Evolutionary conservation across 2,888 invertebrate genomes (phyloP), one percentile per base, ranked within the genome.

Genomic region (Criorhina ranunculi): DNA sequence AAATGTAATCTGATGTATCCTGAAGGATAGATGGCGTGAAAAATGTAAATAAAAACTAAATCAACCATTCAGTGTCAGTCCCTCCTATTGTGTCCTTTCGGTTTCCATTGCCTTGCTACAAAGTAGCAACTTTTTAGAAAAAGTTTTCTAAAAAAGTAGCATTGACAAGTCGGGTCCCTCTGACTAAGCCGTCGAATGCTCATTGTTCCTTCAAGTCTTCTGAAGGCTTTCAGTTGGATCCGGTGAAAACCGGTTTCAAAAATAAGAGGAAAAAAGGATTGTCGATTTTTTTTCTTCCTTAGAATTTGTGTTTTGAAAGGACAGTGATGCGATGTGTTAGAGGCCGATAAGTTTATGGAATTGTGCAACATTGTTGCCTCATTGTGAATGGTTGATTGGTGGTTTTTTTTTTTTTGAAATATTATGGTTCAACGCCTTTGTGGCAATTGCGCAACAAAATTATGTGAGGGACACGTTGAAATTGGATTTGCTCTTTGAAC

Each of bases 41-140:
- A 75, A 85, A 57, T 70, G 75, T 57, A 29, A 79, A 83, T 79
- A 82, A 64, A 64, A 82, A 78, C 29, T 31, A 78, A 83, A 83
- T 79, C 79, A 75, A 85, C 62, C 83, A 85, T 79, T 69, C 83
- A 79, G 62, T 67, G 83, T 83, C 69, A 73, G 83, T 69, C 49
- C 40, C 55, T 64, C 37, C 79, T 67, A 73, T 80, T 85, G 75
- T 80, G 51, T 80, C 70, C 72, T 79, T 83, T 83, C 42, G 79
- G 67, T 73, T 70, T 80, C 69, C 75, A 85, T 85, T 80, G 75
- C 83, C 83, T 75, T 59, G 53, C 46, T 29, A 12, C 46, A 37
- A 17, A 66, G 11, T n/a, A n/a, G n/a, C n/a, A n/a, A n/a, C n/a
- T n/a, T n/a, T n/a, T n/a, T n/a, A n/a, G n/a, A n/a, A n/a, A n/a